A percentile compares a stretch with the other conserved stretches of the same genome.
phyloP scores from a whole-genome alignment of 2,113 vertebrate species.

The Phasianus colchicus region DNA sequence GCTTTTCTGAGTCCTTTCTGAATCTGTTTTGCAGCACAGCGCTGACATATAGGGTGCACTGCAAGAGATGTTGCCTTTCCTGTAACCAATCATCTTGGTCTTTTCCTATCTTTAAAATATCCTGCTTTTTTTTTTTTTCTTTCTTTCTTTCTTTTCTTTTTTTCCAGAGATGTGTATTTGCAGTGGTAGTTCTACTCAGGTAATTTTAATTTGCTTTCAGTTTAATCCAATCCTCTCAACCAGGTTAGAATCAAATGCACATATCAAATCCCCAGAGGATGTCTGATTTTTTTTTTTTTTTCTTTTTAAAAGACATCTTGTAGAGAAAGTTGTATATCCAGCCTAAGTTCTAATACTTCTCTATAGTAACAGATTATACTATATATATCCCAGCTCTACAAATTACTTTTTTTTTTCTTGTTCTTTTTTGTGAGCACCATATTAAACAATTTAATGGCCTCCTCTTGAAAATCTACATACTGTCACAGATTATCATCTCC shows the following conservation, averaged over 20 bases:
- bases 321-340: neutral
- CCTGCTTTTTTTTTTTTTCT: neutral
- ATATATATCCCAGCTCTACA: neutral
- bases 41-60: neutral
- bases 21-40: constrained; percentile 17
- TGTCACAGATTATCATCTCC: neutral
- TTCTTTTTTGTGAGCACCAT: neutral
- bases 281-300: neutral
- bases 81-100: neutral
- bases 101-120: neutral
- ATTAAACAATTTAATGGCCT: neutral
- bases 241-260: neutral
- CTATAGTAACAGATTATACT: neutral
- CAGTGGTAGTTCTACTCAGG: neutral
- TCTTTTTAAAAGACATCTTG: neutral
- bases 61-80: neutral
- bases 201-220: neutral
- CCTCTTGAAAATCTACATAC: neutral
- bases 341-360: neutral
- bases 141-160: neutral
- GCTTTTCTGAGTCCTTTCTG: neutral
- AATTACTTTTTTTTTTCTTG: neutral
- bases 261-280: neutral
- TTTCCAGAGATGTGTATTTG: neutral
- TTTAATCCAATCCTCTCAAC: neutral